phyloP scores from a whole-genome alignment of 2,888 invertebrate genomes.

The Margaritifera margaritifera region DNA sequence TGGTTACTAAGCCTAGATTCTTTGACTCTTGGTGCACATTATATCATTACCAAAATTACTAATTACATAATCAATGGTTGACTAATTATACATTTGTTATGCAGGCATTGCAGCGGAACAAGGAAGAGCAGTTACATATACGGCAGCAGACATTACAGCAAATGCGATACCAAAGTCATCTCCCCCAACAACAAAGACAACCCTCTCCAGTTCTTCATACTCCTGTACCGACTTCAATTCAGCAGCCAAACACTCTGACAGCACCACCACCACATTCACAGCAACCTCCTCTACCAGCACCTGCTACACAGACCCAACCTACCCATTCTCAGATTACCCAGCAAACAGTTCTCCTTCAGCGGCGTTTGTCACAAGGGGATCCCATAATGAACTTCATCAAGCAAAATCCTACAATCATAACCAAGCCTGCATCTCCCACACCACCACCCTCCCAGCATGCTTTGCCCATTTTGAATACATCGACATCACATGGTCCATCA shows the following conservation, averaged over 20 bases:
- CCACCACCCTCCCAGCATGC: constrained; percentile 49
- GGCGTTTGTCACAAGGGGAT: constrained; percentile 41
- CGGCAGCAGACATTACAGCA: constrained; percentile 57
- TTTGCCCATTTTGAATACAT: constrained; percentile 32
- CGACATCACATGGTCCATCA: constrained; percentile 51
- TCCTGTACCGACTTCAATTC: constrained; percentile 5
- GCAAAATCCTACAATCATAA: constrained; percentile 67
- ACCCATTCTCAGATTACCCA: constrained; percentile 1
- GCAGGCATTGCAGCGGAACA: constrained; percentile 63
- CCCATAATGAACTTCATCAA: constrained; percentile 65
- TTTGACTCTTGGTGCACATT: too few species aligned
- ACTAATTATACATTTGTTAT: constrained; percentile 1
- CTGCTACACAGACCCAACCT: constrained; percentile 1
- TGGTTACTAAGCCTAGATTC: too few species aligned
- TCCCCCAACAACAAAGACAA: constrained; percentile 13
- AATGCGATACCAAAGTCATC: constrained; percentile 37
- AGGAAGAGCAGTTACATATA: constrained; percentile 63
- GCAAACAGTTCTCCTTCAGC: constrained; percentile 7
- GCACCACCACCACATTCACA: constrained; percentile 7
- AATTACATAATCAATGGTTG: too few species aligned
- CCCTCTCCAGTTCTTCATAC: not conserved
- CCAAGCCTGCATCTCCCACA: constrained; percentile 66
- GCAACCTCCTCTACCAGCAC: constrained; percentile 11
- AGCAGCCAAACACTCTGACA: constrained; percentile 9
- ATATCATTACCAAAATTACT: too few species aligned